Conservation (phyloP, 2,888 invertebrate species). For the Opisthograptis luteolata region DNA sequence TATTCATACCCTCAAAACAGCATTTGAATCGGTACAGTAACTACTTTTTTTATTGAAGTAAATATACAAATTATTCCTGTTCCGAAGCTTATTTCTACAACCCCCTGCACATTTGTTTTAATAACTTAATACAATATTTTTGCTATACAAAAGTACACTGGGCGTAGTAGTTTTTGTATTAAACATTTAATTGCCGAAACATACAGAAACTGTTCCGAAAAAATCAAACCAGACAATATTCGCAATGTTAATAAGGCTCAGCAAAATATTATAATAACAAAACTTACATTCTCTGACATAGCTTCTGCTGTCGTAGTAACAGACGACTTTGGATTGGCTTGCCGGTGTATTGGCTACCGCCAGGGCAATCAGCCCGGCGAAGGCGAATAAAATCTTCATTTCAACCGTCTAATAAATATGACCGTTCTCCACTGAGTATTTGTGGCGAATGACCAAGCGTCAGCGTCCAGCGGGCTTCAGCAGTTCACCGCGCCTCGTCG, state of each 20-base stretch:
- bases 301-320: slow-evolving; percentile 89
- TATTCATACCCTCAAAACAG: too few species aligned
- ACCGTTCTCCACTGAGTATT: slow-evolving; percentile 63
- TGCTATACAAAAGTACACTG: too few species aligned
- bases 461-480: slow-evolving; percentile 38
- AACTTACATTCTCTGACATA: slow-evolving; percentile 87
- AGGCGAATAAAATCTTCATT: slow-evolving; percentile 61
- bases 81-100: too few species aligned
- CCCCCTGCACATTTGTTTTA: too few species aligned
- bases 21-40: too few species aligned
- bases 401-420: slow-evolving; percentile 43
- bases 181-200: too few species aligned
- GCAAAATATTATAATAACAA: slow-evolving; percentile 40
- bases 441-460: slow-evolving; percentile 64
- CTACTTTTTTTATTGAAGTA: too few species aligned
- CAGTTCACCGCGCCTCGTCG: slow-evolving; percentile 39
- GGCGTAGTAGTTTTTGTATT: background rate
- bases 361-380: slow-evolving; percentile 63
- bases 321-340: slow-evolving; percentile 86
- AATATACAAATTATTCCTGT: too few species aligned
- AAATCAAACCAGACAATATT: background rate
- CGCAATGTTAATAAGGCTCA: slow-evolving; percentile 41
- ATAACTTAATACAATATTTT: too few species aligned
- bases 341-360: slow-evolving; percentile 63
- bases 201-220: background rate